A percentile compares a stretch with the other conserved stretches of the same genome.
These are phyloP conservation scores for Mantis religiosa DNA, from an alignment of 2,888 invertebrate species.

Conservation along the genomic window DNA sequence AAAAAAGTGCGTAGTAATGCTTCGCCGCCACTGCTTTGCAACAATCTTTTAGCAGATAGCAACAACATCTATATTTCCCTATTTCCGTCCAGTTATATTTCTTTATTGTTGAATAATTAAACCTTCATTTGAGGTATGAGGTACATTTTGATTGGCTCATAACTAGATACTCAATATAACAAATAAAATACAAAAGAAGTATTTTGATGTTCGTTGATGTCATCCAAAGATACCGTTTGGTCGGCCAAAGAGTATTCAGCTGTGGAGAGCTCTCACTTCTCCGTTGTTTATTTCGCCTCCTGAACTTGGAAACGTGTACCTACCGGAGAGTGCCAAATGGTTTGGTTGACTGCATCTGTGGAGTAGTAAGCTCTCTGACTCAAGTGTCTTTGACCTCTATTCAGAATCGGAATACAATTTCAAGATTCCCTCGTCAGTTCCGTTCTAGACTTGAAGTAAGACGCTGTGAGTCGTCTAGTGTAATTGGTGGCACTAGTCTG, in stretches of 20 bases:
- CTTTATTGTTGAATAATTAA: too few species aligned
- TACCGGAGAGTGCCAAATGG: not conserved
- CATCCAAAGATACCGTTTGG: not conserved
- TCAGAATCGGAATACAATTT: not conserved
- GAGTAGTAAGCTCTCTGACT: not conserved
- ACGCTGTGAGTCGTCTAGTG: not conserved
- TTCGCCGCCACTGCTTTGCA: too few species aligned
- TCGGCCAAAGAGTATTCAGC: not conserved
- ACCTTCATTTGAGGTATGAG: too few species aligned
- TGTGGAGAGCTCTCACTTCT: not conserved
- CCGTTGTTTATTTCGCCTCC: not conserved
- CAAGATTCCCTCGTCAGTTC: not conserved
- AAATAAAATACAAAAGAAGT: not conserved
- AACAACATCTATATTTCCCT: too few species aligned
- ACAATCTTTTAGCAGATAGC: too few species aligned
- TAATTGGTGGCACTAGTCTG: not conserved
- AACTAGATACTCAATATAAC: not conserved
- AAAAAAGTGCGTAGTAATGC: too few species aligned
- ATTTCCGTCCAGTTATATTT: too few species aligned
- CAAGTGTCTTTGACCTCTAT: not conserved
- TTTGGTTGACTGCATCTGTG: not conserved
- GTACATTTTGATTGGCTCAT: too few species aligned
- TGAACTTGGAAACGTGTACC: not conserved
- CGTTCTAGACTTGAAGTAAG: not conserved
- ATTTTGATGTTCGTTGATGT: not conserved